phyloP scores from a whole-genome alignment of 2,797 vertebrate species.

The Phoebastria nigripes region DNA sequence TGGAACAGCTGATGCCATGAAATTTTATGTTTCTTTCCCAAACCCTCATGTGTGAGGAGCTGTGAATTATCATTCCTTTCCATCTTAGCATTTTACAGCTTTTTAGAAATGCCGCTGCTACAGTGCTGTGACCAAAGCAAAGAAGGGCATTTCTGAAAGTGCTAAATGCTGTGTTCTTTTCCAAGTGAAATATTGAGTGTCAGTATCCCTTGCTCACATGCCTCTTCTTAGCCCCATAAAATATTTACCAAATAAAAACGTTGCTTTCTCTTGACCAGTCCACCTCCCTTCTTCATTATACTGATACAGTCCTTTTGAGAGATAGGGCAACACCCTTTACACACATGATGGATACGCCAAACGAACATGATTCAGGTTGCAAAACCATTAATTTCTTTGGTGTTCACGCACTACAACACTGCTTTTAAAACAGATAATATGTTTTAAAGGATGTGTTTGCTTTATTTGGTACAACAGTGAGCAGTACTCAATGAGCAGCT shows the following conservation, averaged over 20 bases:
- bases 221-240: neutral
- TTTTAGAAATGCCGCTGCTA: neutral
- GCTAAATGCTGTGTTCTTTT: neutral
- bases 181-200: neutral
- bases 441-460: neutral
- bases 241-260: neutral
- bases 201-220: neutral
- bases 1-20: neutral
- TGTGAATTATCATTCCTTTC: neutral
- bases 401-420: neutral
- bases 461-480: neutral
- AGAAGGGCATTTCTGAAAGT: neutral
- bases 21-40: neutral
- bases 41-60: neutral
- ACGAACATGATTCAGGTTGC: neutral
- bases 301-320: neutral
- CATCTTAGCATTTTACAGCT: neutral
- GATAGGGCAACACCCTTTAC: neutral
- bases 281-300: neutral
- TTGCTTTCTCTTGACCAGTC: neutral
- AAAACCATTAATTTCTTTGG: neutral
- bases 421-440: neutral
- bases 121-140: neutral
- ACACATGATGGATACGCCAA: rapidly evolving
- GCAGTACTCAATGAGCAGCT: neutral